Evolutionary conservation across 1,140 invertebrate species (phyloP).

Genomic region (Daktulosphaira vitifoliae): DNA sequence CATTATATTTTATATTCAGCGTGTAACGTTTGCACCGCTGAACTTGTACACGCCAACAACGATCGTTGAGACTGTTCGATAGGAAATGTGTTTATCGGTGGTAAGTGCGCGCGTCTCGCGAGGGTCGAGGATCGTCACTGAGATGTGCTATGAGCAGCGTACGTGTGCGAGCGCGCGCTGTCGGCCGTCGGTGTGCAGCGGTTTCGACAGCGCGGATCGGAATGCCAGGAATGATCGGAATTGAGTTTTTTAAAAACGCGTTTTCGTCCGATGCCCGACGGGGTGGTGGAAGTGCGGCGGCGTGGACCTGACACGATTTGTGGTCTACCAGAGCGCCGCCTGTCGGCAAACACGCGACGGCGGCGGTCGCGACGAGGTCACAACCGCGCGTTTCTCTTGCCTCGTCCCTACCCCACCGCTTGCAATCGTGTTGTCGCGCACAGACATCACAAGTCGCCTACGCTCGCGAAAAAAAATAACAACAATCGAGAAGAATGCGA

Average conservation of each 20-base stretch:
- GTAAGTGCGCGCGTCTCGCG: slow-evolving; percentile 2
- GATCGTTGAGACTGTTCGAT: too few species aligned
- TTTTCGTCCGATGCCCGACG: slow-evolving; percentile 4
- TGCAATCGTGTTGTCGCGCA: neutral
- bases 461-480: slow-evolving; percentile 11
- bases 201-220: slow-evolving; percentile 32
- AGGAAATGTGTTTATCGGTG: too few species aligned
- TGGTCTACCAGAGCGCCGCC: neutral
- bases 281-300: neutral
- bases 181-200: neutral
- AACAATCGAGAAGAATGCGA: neutral
- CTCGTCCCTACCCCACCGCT: neutral
- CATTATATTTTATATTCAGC: too few species aligned
- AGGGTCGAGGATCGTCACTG: slow-evolving; percentile 4
- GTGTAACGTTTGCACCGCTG: neutral
- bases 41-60: neutral
- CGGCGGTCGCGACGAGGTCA: neutral
- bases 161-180: neutral
- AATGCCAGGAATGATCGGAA: slow-evolving; percentile 32
- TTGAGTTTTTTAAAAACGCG: slow-evolving; percentile 34
- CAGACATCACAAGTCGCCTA: neutral
- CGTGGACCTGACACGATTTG: neutral
- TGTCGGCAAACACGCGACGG: slow-evolving; percentile 19
- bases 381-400: neutral
- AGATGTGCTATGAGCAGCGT: neutral